phyloP scores from a whole-genome alignment of 2,797 vertebrate species.

The Pogonophryne albipinna region DNA sequence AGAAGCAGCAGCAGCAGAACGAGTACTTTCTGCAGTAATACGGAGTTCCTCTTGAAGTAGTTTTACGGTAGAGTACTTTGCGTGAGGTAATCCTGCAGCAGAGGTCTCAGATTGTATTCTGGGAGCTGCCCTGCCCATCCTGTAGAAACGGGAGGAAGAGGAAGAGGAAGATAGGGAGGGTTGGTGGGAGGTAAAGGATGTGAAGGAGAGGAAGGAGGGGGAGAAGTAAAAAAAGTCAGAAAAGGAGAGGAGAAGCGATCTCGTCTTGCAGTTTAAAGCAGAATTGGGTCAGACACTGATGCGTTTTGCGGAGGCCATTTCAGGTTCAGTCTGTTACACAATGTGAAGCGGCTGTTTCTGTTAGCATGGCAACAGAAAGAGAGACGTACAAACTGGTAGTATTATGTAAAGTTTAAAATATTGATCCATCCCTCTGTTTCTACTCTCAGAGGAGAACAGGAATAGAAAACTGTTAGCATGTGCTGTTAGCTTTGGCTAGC shows the following conservation, averaged over 20 bases:
- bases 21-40: not conserved
- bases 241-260: conserved; percentile 20
- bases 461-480: too few relatives aligned
- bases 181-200: conserved; percentile 48
- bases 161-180: conserved; percentile 52
- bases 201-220: conserved; percentile 17
- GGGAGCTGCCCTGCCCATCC: conserved; percentile 80
- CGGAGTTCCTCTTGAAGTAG: not conserved
- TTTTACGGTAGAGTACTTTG: conserved; percentile 4
- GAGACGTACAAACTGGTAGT: not conserved
- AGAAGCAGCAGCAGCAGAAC: not conserved
- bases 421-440: conserved; percentile 32
- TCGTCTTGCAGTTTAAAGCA: conserved; percentile 31
- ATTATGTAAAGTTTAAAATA: conserved; percentile 57
- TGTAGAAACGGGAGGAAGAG: conserved; percentile 66
- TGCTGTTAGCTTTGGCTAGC: not conserved
- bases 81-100: conserved; percentile 41
- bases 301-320: conserved; percentile 38
- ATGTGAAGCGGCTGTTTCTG: conserved; percentile 24
- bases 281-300: conserved; percentile 56
- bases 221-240: conserved; percentile 29
- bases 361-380: conserved; percentile 50
- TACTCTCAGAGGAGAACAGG: conserved; percentile 24
- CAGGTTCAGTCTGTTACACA: conserved; percentile 57
- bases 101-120: conserved; percentile 68